These are phyloP conservation scores for Trichogramma dendrolimi DNA, from an alignment of 2,888 invertebrate species.

Conservation along the genomic window DNA sequence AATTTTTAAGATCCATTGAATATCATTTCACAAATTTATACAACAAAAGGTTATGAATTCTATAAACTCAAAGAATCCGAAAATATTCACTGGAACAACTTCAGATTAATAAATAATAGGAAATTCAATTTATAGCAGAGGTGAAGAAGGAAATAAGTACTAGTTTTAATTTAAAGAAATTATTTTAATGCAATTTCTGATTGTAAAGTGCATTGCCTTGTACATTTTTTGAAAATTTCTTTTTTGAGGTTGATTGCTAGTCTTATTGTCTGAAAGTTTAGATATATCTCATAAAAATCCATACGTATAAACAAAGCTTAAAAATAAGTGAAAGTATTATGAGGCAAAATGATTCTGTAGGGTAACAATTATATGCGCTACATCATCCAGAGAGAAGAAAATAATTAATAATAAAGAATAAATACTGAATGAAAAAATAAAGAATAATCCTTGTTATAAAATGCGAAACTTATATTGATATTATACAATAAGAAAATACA, in stretches of 20 bases:
- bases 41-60: too few species aligned
- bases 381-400: neutral
- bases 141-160: too few species aligned
- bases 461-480: constrained; percentile 18
- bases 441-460: constrained; percentile 18
- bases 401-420: constrained; percentile 1
- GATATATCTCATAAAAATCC: constrained; percentile 45
- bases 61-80: too few species aligned
- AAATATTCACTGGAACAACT: too few species aligned
- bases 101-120: too few species aligned
- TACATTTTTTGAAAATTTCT: constrained; percentile 44
- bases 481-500: constrained; percentile 20
- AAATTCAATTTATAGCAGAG: too few species aligned
- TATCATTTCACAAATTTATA: too few species aligned
- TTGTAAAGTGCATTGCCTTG: constrained; percentile 40
- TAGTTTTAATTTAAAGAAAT: too few species aligned
- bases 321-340: too few species aligned
- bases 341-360: constrained; percentile 28
- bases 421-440: neutral
- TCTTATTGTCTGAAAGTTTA: constrained; percentile 37
- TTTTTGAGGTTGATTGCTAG: constrained; percentile 38
- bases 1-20: too few species aligned
- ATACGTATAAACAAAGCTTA: too few species aligned
- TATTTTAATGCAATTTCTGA: too few species aligned
- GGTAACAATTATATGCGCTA: constrained; percentile 48